phyloP scores from a whole-genome alignment of 2,888 invertebrate genomes.

The Holacanthella duospinosa region DNA sequence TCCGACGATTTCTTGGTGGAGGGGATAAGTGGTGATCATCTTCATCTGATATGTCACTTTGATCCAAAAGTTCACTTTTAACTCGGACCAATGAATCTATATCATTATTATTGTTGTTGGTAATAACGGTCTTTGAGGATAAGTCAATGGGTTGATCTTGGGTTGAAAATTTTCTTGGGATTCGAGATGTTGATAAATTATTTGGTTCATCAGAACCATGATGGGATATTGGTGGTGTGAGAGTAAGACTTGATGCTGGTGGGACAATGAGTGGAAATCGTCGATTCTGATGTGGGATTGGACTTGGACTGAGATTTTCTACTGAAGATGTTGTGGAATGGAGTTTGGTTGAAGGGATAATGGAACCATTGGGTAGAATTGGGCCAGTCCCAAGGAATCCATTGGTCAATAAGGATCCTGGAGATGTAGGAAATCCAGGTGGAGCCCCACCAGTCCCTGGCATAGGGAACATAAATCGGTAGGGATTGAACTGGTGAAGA shows the following conservation, averaged over 20 bases:
- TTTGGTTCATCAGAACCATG: constrained; percentile 34
- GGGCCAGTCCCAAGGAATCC: constrained; percentile 15
- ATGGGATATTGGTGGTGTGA: constrained; percentile 36
- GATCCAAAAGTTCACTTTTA: constrained; percentile 17
- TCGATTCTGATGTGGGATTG: constrained; percentile 8
- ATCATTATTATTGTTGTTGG: constrained; percentile 25
- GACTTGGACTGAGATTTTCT: background rate
- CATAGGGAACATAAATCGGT: constrained; percentile 36
- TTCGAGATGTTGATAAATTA: constrained; percentile 20
- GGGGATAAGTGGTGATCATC: constrained; percentile 9
- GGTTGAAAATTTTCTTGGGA: constrained; percentile 14
- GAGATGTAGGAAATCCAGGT: constrained; percentile 25
- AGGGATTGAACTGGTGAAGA: constrained; percentile 27
- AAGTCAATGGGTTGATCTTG: constrained; percentile 33
- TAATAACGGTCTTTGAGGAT: constrained; percentile 29
- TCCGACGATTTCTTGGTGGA: constrained; percentile 9
- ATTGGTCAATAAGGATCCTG: constrained; percentile 11
- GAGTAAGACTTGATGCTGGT: constrained; percentile 33
- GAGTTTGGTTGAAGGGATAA: constrained; percentile 1
- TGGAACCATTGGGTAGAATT: constrained; percentile 6
- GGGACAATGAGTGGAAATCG: constrained; percentile 29
- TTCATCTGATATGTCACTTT: constrained; percentile 23
- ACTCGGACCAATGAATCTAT: constrained; percentile 21
- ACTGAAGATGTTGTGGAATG: constrained; percentile 6
- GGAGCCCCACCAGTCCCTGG: constrained; percentile 31